Evolutionary conservation across 1,140 invertebrate genomes (phyloP).

Genomic region (Bacillus rossius): DNA sequence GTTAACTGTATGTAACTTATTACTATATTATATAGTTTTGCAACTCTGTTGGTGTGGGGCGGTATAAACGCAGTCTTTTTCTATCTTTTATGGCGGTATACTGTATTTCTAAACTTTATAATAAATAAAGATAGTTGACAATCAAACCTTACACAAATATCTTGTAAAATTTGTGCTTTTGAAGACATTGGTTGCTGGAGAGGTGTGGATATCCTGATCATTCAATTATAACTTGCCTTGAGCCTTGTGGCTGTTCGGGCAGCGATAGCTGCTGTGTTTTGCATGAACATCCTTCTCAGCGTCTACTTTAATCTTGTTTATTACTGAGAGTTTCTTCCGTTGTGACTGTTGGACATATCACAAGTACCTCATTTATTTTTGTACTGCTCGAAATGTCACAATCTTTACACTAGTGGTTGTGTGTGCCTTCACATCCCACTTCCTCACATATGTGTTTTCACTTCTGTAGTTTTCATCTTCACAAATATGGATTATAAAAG

Average conservation of each 20-base stretch:
- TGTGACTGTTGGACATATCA: conserved; percentile 12
- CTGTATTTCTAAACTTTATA: conserved; percentile 15
- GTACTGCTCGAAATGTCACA: conserved; percentile 2
- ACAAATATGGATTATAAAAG: background rate
- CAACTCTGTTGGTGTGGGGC: conserved; percentile 11
- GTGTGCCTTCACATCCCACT: background rate
- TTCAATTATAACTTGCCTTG: conserved; percentile 1
- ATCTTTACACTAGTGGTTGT: background rate
- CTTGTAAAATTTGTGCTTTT: conserved; percentile 6
- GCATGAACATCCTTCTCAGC: background rate
- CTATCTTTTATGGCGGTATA: conserved; percentile 14
- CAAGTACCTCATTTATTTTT: conserved; percentile 16
- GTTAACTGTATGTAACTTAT: conserved; percentile 13
- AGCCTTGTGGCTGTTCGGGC: background rate
- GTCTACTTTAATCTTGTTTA: background rate
- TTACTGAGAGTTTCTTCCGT: conserved; percentile 1
- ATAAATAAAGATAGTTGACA: conserved; percentile 16
- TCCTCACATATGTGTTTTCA: no score
- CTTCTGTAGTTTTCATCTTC: no score
- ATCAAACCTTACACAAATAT: conserved; percentile 14
- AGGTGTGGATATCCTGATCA: conserved; percentile 1
- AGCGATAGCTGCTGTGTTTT: background rate
- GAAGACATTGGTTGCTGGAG: background rate
- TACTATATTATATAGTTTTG: conserved; percentile 10
- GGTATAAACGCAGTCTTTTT: conserved; percentile 12